Evolutionary conservation across 1,140 invertebrate genomes (phyloP).

Genomic region (Cyphomyrmex costatus): DNA sequence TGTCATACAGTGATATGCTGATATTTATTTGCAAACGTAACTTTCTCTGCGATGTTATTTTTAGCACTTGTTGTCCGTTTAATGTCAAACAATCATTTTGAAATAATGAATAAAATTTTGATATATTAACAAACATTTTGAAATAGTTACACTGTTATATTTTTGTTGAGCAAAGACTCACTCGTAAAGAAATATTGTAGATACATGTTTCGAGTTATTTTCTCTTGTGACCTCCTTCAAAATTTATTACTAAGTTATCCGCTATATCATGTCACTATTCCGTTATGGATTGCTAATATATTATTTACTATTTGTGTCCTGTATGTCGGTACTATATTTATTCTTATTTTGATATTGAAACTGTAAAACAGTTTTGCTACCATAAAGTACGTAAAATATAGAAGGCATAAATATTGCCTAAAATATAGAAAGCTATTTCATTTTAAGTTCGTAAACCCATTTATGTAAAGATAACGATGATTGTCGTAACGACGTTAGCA

Average conservation of each 20-base stretch:
- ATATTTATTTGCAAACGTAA: neutral
- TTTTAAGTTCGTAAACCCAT: neutral
- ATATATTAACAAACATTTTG: neutral
- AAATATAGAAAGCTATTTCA: neutral
- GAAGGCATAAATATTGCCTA: no score
- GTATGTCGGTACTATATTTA: neutral
- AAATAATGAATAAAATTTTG: neutral
- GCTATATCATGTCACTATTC: neutral
- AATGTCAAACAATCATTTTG: neutral
- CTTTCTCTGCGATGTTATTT: neutral
- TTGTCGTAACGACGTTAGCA: neutral
- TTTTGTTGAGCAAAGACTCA: neutral
- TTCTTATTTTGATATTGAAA: conserved; percentile 16
- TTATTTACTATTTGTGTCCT: conserved; percentile 3
- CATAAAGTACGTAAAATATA: no score
- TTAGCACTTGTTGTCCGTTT: neutral
- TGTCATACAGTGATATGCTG: neutral
- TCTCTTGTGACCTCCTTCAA: neutral
- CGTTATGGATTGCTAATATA: conserved; percentile 25
- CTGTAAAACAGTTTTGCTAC: no score
- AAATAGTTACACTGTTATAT: neutral
- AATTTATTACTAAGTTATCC: neutral
- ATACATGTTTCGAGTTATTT: neutral
- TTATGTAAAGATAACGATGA: neutral
- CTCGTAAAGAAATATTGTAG: neutral